A percentile compares a stretch with the other conserved stretches of the same genome.
These are phyloP conservation scores for Thymelicus lineola DNA, from an alignment of 2,888 invertebrate genomes.

Conservation along the genomic window DNA sequence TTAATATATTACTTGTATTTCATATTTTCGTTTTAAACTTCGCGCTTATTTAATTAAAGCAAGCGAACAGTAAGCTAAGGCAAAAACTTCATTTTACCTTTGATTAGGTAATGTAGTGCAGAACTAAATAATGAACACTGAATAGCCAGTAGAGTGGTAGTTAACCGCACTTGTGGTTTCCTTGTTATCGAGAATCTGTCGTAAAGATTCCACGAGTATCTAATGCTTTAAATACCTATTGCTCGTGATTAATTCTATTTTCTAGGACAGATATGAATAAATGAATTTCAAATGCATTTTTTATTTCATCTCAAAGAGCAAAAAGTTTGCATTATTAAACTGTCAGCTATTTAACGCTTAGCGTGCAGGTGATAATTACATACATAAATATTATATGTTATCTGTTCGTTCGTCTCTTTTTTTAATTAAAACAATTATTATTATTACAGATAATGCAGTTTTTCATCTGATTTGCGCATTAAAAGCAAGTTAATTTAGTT, in stretches of 20 bases:
- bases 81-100: neutral
- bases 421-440: too few species aligned
- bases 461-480: too few species aligned
- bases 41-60: too few species aligned
- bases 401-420: neutral
- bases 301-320: neutral
- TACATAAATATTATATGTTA: neutral
- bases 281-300: neutral
- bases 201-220: neutral
- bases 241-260: too few species aligned
- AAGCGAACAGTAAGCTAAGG: neutral
- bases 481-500: too few species aligned
- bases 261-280: neutral
- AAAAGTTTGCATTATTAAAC: slow-evolving; percentile 14
- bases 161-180: slow-evolving; percentile 29
- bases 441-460: too few species aligned
- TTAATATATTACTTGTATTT: too few species aligned
- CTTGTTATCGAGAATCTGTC: slow-evolving; percentile 23
- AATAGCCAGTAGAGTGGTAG: slow-evolving; percentile 8
- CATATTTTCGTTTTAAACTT: too few species aligned
- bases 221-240: neutral
- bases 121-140: slow-evolving; percentile 1
- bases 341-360: slow-evolving; percentile 13
- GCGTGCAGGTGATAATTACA: slow-evolving; percentile 10
- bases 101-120: neutral